These are phyloP conservation scores for Drosophila mimica DNA, from an alignment of 2,888 invertebrate genomes.

Conservation along the genomic window DNA sequence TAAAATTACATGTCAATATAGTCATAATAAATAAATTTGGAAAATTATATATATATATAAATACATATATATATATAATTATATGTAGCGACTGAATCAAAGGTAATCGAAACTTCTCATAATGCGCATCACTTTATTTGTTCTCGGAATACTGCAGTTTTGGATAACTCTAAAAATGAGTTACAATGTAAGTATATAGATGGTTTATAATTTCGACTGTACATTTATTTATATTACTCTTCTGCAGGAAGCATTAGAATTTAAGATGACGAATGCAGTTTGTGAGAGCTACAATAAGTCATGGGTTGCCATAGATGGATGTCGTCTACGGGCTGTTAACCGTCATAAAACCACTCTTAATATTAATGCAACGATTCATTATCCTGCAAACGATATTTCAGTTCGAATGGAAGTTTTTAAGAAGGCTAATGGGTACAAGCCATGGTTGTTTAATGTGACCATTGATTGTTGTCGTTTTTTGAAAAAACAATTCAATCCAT, in stretches of 20 bases:
- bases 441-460: conserved; percentile 4
- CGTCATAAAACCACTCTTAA: conserved; percentile 25
- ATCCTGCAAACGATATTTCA: conserved; percentile 19
- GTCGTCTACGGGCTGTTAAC: conserved; percentile 37
- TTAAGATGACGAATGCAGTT: conserved; percentile 47
- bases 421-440: conserved; percentile 46
- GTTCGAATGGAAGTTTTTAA: neutral
- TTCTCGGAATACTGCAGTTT: neutral
- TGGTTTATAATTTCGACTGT: no score
- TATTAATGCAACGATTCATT: conserved; percentile 8
- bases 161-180: neutral
- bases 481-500: conserved; percentile 15
- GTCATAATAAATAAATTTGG: no score
- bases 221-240: neutral
- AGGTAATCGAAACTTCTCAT: neutral
- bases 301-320: conserved; percentile 40
- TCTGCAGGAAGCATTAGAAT: conserved; percentile 28
- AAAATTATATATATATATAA: no score
- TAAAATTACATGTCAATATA: conserved; percentile 46
- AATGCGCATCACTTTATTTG: neutral
- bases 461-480: conserved; percentile 29
- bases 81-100: neutral
- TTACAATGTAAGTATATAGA: neutral
- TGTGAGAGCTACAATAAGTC: conserved; percentile 47
- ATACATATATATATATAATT: no score